Percentiles rank a stretch among this genome's conserved stretches.
phyloP scores from a whole-genome alignment of 1,140 invertebrate genomes.

The Nasonia giraulti region DNA sequence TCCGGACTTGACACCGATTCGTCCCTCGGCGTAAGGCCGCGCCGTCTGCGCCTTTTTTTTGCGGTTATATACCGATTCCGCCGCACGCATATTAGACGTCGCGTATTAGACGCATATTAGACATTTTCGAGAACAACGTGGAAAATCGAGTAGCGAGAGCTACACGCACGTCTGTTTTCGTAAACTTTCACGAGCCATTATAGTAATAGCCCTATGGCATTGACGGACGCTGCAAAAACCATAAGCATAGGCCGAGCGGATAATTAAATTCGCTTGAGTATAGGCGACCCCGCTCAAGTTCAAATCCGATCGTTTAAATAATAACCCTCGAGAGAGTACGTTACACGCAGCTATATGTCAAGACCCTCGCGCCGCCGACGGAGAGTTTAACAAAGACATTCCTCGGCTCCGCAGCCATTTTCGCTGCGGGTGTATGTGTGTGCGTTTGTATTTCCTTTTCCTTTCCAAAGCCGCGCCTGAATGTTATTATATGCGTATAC shows the following conservation, averaged over 20 bases:
- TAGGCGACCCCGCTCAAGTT: too few relatives aligned
- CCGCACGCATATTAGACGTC: too few relatives aligned
- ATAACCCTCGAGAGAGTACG: neutral
- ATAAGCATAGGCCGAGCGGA: too few relatives aligned
- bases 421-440: neutral
- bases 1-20: slow-evolving; percentile 44
- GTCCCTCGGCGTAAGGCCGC: neutral
- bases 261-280: too few relatives aligned
- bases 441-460: neutral
- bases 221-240: too few relatives aligned
- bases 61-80: neutral
- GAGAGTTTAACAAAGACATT: neutral
- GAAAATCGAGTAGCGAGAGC: neutral
- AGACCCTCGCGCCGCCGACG: too few relatives aligned
- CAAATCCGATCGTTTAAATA: neutral
- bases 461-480: slow-evolving; percentile 2
- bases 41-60: slow-evolving; percentile 22
- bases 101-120: too few relatives aligned
- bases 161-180: neutral
- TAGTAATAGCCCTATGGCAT: too few relatives aligned
- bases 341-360: too few relatives aligned
- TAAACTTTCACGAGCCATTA: too few relatives aligned
- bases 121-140: neutral
- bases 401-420: neutral
- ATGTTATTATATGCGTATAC: neutral